A percentile compares a stretch with the other conserved stretches of the same genome.
Evolutionary conservation across 2,888 invertebrate genomes (phyloP).

Genomic region (Oxytorus armatus): DNA sequence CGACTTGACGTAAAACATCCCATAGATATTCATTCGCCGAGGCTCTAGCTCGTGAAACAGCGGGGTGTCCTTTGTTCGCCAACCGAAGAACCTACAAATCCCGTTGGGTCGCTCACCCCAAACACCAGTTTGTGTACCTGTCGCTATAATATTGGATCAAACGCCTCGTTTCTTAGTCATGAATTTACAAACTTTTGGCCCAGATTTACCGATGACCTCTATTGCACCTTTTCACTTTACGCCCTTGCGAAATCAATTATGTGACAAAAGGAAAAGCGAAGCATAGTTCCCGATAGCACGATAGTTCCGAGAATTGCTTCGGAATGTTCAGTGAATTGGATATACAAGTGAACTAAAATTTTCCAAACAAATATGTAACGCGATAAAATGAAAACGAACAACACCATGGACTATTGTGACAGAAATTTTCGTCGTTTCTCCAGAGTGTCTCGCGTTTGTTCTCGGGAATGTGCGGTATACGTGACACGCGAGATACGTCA

Average conservation of each 20-base stretch:
- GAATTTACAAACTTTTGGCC: slow-evolving; percentile 67
- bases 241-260: background rate
- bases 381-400: slow-evolving; percentile 15
- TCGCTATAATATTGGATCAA: slow-evolving; percentile 74
- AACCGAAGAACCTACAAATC: slow-evolving; percentile 70
- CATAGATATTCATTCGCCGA: slow-evolving; percentile 14
- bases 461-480: slow-evolving; percentile 55
- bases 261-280: background rate
- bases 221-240: background rate
- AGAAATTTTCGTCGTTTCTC: slow-evolving; percentile 24
- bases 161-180: slow-evolving; percentile 60
- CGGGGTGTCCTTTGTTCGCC: slow-evolving; percentile 70
- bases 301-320: background rate
- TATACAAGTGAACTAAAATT: background rate
- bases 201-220: slow-evolving; percentile 17
- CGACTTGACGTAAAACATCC: background rate
- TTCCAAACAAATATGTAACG: background rate
- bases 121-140: slow-evolving; percentile 65
- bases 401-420: slow-evolving; percentile 19
- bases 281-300: background rate
- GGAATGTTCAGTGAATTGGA: slow-evolving; percentile 1
- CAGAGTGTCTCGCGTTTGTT: slow-evolving; percentile 53
- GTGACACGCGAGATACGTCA: slow-evolving; percentile 24
- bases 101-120: slow-evolving; percentile 73
- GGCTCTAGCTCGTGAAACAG: slow-evolving; percentile 64